phyloP scores from a whole-genome alignment of 2,113 vertebrate species.

The Otocyon megalotis region DNA sequence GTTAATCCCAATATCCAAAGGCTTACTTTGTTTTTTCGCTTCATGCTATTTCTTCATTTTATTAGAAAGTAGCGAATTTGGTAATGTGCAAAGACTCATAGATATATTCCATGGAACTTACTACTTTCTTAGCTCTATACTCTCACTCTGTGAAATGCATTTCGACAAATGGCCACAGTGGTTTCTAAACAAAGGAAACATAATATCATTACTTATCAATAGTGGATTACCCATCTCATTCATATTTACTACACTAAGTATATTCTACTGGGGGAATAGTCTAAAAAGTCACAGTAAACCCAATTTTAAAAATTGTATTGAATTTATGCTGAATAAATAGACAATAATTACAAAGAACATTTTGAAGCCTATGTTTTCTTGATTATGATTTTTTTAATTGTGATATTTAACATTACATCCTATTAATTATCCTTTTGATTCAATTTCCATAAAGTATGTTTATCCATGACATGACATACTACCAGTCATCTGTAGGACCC shows the following conservation, averaged over 20 bases:
- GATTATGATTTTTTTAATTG: background rate
- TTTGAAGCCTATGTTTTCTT: background rate
- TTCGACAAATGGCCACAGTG: background rate
- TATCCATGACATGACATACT: background rate
- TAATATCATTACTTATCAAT: background rate
- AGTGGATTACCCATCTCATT: background rate
- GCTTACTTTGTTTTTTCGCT: background rate
- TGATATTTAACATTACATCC: background rate
- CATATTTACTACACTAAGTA: background rate
- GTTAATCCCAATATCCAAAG: background rate
- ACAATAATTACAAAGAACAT: background rate
- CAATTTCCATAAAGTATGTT: background rate
- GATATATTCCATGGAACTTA: background rate
- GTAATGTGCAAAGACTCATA: background rate
- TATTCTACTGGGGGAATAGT: background rate
- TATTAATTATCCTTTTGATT: background rate
- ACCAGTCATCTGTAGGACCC: too few relatives aligned
- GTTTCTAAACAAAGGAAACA: background rate
- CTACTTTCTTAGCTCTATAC: background rate
- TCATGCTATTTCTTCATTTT: background rate
- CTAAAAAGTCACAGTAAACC: background rate
- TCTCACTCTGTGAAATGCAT: background rate
- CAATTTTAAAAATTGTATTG: background rate
- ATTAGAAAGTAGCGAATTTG: background rate
- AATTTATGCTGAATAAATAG: background rate